Conservation (phyloP, 2,888 invertebrate genomes). For the Drosophila mimica region DNA sequence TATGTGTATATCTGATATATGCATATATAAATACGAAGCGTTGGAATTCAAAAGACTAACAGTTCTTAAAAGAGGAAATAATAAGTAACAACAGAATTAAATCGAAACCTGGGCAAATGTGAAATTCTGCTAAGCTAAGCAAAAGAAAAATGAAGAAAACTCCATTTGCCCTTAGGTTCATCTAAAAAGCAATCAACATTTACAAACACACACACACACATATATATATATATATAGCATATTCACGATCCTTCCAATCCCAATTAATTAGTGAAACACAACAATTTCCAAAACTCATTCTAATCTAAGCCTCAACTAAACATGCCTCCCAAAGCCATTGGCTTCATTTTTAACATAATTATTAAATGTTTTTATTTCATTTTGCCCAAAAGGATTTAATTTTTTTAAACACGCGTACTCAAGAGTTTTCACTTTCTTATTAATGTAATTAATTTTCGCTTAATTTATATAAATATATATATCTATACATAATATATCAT, state of each 20-base stretch:
- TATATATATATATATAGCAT: conserved; percentile 8
- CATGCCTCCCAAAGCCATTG: conserved; percentile 66
- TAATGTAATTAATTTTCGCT: conserved; percentile 58
- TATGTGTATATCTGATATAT: conserved; percentile 52
- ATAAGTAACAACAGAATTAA: conserved; percentile 10
- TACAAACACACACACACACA: conserved; percentile 1
- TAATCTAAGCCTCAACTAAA: conserved; percentile 41
- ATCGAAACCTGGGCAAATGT: conserved; percentile 2
- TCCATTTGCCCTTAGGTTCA: neutral
- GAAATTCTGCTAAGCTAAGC: neutral
- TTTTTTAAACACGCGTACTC: conserved; percentile 8
- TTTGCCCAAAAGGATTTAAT: conserved; percentile 1
- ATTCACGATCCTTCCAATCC: conserved; percentile 58
- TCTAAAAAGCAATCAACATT: conserved; percentile 30
- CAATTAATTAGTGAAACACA: conserved; percentile 40
- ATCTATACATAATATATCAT: conserved; percentile 40
- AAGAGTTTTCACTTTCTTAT: conserved; percentile 44
- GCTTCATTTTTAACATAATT: conserved; percentile 46
- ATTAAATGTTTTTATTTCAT: conserved; percentile 15
- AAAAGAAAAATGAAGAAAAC: neutral
- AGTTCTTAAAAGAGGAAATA: conserved; percentile 64
- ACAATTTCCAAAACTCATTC: conserved; percentile 28
- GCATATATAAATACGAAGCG: conserved; percentile 50
- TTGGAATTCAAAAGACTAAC: conserved; percentile 80
- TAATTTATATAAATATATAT: conserved; percentile 54